Percentiles rank a stretch among this genome's conserved stretches.
These are phyloP conservation scores for Orchestia grillus DNA, from an alignment of 1,140 invertebrate genomes.

Conservation along the genomic window DNA sequence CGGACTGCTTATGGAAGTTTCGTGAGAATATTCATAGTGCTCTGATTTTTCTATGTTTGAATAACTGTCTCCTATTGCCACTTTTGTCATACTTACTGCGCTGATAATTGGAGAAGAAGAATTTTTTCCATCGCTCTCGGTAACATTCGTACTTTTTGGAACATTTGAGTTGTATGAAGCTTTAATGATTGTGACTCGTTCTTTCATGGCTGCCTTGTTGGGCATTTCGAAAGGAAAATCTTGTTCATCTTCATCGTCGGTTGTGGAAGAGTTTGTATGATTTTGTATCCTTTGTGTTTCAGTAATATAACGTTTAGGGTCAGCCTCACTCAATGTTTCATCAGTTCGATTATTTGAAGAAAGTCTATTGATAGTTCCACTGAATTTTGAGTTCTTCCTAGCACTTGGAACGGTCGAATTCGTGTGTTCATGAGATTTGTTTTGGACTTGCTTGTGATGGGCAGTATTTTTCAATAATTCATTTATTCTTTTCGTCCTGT, in stretches of 20 bases:
- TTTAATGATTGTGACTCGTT: background rate
- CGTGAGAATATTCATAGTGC: slow-evolving; percentile 11
- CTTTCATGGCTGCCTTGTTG: background rate
- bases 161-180: background rate
- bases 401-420: background rate
- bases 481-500: slow-evolving; percentile 3
- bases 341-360: background rate
- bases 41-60: slow-evolving; percentile 25
- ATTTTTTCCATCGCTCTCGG: background rate
- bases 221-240: background rate
- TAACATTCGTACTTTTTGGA: background rate
- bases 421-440: background rate
- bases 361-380: background rate
- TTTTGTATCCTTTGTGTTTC: background rate
- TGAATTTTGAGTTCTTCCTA: background rate
- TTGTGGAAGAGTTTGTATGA: background rate
- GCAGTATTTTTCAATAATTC: background rate
- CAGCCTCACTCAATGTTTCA: background rate
- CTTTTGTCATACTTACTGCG: slow-evolving; percentile 8
- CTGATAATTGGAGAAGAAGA: slow-evolving; percentile 19
- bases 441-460: background rate
- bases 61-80: background rate
- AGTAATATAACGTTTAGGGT: background rate
- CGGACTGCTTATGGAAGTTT: background rate
- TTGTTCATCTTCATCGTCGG: background rate